Percentiles rank a stretch among this genome's conserved stretches.
Conservation (phyloP, 92 coral and sea anemone species). For the Zoanthus sociatus region DNA sequence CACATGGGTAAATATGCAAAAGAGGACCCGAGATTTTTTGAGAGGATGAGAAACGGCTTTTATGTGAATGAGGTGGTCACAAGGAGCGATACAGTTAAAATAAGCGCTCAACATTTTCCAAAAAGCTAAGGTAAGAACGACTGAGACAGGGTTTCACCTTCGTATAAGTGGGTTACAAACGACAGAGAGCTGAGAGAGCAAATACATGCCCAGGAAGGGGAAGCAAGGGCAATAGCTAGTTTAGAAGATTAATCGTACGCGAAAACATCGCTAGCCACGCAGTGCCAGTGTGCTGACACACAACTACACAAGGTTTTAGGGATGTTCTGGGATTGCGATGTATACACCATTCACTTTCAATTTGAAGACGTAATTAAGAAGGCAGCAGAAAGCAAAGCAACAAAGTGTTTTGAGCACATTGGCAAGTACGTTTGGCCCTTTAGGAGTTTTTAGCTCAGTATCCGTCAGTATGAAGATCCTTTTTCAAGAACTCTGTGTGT, state of each 20-base stretch:
- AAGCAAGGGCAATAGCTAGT: no score
- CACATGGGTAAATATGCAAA: slow-evolving; percentile 43
- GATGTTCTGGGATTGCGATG: slow-evolving; percentile 14
- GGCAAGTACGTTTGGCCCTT: not conserved
- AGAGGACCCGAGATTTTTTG: slow-evolving; percentile 23
- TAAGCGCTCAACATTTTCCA: slow-evolving; percentile 25
- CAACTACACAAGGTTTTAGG: slow-evolving; percentile 24
- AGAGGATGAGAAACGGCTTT: no score
- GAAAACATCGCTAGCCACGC: no score
- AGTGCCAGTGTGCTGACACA: not conserved
- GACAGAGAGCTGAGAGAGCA: slow-evolving; percentile 24
- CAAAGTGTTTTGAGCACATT: slow-evolving; percentile 26
- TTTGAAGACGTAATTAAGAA: not conserved
- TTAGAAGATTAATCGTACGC: no score
- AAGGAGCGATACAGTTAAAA: not conserved
- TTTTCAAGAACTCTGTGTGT: no score
- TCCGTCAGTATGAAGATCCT: no score
- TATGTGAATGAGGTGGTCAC: not conserved
- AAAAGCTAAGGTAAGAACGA: slow-evolving; percentile 56
- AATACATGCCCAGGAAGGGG: no score
- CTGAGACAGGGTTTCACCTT: slow-evolving; percentile 36
- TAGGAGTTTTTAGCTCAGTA: no score
- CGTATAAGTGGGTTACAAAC: slow-evolving; percentile 46
- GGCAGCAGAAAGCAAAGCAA: not conserved
- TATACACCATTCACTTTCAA: slow-evolving; percentile 1